These are phyloP conservation scores for Nanger granti DNA, from an alignment of 2,113 vertebrate genomes.

Conservation along the genomic window DNA sequence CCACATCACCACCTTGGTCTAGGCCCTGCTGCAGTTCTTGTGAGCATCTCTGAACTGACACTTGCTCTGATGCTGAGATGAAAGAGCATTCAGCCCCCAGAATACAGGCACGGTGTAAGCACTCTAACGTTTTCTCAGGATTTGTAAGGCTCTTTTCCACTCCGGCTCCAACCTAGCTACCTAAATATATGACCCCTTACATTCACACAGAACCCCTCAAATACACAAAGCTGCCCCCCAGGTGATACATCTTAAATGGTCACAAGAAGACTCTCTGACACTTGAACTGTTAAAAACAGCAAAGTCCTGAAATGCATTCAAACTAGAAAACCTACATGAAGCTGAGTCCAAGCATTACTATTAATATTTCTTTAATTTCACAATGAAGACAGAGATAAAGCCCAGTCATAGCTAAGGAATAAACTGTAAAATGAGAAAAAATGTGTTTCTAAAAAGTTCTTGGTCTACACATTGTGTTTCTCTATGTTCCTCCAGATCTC, in stretches of 20 bases:
- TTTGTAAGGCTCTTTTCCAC: neutral
- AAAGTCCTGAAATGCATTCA: neutral
- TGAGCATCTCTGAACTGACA: slow-evolving; percentile 70
- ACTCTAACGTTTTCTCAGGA: neutral
- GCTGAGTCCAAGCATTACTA: neutral
- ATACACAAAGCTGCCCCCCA: neutral
- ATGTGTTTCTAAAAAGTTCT: neutral
- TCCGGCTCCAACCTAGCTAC: neutral
- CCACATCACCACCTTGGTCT: slow-evolving; percentile 52
- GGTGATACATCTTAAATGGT: neutral
- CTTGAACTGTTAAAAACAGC: neutral
- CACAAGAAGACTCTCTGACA: neutral
- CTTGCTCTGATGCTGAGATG: slow-evolving; percentile 72
- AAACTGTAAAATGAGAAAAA: neutral
- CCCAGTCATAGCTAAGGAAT: neutral
- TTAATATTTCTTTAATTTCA: neutral
- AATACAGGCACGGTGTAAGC: neutral
- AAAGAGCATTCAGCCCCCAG: neutral
- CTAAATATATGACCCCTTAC: neutral
- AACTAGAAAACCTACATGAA: neutral
- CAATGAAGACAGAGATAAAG: neutral
- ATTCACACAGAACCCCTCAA: neutral
- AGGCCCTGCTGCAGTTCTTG: slow-evolving; percentile 53
- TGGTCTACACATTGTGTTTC: neutral
- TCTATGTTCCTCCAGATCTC: slow-evolving; percentile 42